Percentiles rank a stretch among this genome's conserved stretches.
Evolutionary conservation across 1,140 invertebrate genomes (phyloP).

Genomic region (Popillia japonica): DNA sequence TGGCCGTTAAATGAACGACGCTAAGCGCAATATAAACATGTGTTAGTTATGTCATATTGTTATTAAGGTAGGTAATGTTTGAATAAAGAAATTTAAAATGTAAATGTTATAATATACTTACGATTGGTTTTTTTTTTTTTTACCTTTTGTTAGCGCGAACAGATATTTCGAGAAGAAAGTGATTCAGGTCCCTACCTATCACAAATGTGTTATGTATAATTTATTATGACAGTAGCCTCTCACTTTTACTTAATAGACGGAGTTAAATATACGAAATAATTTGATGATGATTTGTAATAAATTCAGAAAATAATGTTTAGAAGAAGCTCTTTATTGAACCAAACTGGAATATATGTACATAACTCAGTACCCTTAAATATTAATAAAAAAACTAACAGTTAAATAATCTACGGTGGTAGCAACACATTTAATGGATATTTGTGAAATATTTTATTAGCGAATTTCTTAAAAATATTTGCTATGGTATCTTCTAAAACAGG

Average conservation of each 20-base stretch:
- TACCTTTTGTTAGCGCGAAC: not conserved
- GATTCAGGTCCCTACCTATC: not conserved
- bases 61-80: not conserved
- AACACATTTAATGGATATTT: conserved; percentile 57
- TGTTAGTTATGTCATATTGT: not conserved
- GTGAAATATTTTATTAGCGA: conserved; percentile 65
- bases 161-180: not conserved
- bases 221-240: too few species aligned
- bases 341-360: too few species aligned
- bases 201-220: too few species aligned
- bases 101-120: too few species aligned
- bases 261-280: too few species aligned
- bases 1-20: not conserved
- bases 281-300: too few species aligned
- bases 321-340: too few species aligned
- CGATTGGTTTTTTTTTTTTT: not conserved
- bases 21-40: not conserved
- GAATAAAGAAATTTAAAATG: too few species aligned
- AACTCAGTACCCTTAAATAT: too few species aligned
- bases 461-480: conserved; percentile 64
- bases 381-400: not conserved
- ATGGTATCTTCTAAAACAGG: conserved; percentile 66
- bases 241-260: too few species aligned
- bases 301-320: too few species aligned
- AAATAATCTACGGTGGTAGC: conserved; percentile 51